These are phyloP conservation scores for Malthinus seriepunctatus DNA, from an alignment of 2,888 invertebrate species.

Conservation along the genomic window DNA sequence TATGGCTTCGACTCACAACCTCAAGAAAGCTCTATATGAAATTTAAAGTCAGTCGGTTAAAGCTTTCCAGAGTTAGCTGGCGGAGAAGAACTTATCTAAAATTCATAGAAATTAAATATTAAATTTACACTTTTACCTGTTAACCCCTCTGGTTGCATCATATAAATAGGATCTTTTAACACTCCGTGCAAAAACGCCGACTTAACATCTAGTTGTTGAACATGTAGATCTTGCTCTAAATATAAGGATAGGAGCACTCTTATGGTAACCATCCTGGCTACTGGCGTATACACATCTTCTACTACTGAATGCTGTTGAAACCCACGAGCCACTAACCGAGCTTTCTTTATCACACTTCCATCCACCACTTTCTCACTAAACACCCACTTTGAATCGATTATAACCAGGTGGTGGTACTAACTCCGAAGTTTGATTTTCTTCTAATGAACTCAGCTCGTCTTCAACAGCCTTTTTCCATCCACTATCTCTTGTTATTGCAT, in stretches of 20 bases:
- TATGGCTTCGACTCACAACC: too few relatives aligned
- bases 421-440: not conserved
- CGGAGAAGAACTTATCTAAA: too few relatives aligned
- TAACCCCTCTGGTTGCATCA: not conserved
- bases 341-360: not conserved
- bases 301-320: not conserved
- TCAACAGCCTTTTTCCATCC: not conserved
- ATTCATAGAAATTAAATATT: too few relatives aligned
- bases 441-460: not conserved
- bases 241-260: too few relatives aligned
- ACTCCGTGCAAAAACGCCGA: not conserved
- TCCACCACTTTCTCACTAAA: not conserved
- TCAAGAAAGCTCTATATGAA: too few relatives aligned
- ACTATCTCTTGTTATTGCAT: too few relatives aligned
- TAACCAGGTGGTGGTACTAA: not conserved
- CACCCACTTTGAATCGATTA: not conserved
- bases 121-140: not conserved
- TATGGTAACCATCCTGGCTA: not conserved
- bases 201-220: not conserved
- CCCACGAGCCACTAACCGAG: not conserved
- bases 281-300: not conserved
- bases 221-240: not conserved
- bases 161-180: not conserved
- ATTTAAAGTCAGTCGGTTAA: too few relatives aligned
- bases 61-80: too few relatives aligned